These are phyloP conservation scores for Macrobrachium rosenbergii DNA, from an alignment of 1,140 invertebrate genomes.

Conservation along the genomic window DNA sequence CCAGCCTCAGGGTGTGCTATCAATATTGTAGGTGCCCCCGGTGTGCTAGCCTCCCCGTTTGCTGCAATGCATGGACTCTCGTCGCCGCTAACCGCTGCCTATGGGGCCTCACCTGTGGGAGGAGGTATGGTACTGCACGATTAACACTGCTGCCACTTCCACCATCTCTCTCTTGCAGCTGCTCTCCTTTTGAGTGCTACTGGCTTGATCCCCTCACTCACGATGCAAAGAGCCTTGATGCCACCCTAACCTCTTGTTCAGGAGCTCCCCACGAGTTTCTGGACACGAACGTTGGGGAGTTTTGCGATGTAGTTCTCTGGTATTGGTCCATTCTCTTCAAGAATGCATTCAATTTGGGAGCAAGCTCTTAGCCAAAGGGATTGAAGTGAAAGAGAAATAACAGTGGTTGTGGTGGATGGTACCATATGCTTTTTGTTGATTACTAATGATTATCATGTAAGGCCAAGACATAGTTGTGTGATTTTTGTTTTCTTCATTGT, in stretches of 20 bases:
- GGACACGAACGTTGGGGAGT: too few relatives aligned
- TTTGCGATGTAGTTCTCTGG: background rate
- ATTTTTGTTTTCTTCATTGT: background rate
- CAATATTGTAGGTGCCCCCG: slow-evolving; percentile 77
- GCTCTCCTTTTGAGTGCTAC: slow-evolving; percentile 38
- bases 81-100: slow-evolving; percentile 78
- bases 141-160: slow-evolving; percentile 60
- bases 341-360: background rate
- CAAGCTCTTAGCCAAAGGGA: slow-evolving; percentile 41
- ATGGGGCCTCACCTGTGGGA: slow-evolving; percentile 78
- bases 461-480: slow-evolving; percentile 42
- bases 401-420: slow-evolving; percentile 60
- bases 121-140: slow-evolving; percentile 73
- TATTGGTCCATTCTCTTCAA: background rate
- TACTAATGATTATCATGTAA: slow-evolving; percentile 53
- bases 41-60: slow-evolving; percentile 87
- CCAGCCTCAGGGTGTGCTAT: slow-evolving; percentile 65
- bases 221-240: too few relatives aligned
- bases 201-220: slow-evolving; percentile 43
- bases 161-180: slow-evolving; percentile 51
- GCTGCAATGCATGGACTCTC: slow-evolving; percentile 80
- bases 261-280: too few relatives aligned
- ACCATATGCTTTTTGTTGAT: slow-evolving; percentile 57
- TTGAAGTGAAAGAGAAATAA: slow-evolving; percentile 46
- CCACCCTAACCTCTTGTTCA: too few relatives aligned